A percentile compares a stretch with the other conserved stretches of the same genome.
phyloP scores from a whole-genome alignment of 1,140 invertebrate genomes.

The Planococcus citri region DNA sequence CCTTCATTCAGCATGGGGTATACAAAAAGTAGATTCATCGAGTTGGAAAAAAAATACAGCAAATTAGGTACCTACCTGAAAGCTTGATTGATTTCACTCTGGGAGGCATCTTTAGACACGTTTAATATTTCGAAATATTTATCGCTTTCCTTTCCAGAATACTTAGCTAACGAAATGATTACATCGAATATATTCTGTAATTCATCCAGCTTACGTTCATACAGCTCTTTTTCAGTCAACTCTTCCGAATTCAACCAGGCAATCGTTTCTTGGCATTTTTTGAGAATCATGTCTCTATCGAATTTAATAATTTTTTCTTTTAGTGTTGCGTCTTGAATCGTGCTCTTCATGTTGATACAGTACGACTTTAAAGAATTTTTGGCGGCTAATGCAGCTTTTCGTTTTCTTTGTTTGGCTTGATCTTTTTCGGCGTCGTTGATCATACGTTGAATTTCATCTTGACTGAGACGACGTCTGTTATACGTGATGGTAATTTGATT shows the following conservation, averaged over 20 bases:
- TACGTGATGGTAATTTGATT: constrained; percentile 98
- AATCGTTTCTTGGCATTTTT: constrained; percentile 79
- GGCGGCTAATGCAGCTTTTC: constrained; percentile 69
- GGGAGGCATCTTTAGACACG: too few species aligned
- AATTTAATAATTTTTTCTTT: constrained; percentile 81
- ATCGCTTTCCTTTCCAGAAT: too few species aligned
- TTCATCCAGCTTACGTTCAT: constrained; percentile 85
- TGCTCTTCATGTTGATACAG: constrained; percentile 94
- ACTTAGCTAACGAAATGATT: constrained; percentile 70
- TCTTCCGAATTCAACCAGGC: constrained; percentile 91
- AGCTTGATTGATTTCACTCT: too few species aligned
- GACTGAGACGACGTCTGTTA: constrained; percentile 88
- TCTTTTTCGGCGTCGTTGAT: constrained; percentile 93
- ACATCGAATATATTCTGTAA: constrained; percentile 71
- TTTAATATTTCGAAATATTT: too few species aligned
- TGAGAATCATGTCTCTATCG: too few species aligned
- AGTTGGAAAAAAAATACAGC: too few species aligned
- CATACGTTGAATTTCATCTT: constrained; percentile 96
- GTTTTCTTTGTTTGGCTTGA: constrained; percentile 78
- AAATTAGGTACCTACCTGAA: too few species aligned
- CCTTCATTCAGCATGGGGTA: too few species aligned
- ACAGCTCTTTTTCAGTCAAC: constrained; percentile 81
- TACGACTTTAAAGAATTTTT: constrained; percentile 90
- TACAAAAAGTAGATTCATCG: too few species aligned
- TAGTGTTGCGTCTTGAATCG: constrained; percentile 75